phyloP scores from a whole-genome alignment of 2,888 invertebrate genomes.

The Formica aserva region DNA sequence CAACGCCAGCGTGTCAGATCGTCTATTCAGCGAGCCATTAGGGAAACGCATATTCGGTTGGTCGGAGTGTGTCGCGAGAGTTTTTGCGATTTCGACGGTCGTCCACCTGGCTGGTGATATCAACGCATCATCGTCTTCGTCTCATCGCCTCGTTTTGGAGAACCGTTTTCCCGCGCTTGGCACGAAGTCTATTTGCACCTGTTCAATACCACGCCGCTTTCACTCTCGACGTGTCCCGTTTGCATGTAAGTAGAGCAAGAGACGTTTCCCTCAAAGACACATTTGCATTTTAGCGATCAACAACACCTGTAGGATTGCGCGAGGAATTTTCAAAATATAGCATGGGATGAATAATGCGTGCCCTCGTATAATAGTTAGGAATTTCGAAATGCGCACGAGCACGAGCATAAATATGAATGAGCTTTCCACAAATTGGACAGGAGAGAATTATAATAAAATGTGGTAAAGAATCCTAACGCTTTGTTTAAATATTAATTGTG shows the following conservation, averaged over 20 bases:
- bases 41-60: slow-evolving; percentile 3
- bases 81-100: not conserved
- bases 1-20: slow-evolving; percentile 20
- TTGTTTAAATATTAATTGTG: not conserved
- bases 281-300: not conserved
- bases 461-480: too few relatives aligned
- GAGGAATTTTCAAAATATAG: slow-evolving; percentile 5
- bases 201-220: slow-evolving; percentile 36
- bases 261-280: not conserved
- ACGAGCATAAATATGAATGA: slow-evolving; percentile 32
- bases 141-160: slow-evolving; percentile 50
- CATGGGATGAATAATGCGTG: not conserved
- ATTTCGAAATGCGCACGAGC: slow-evolving; percentile 19
- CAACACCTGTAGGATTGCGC: not conserved
- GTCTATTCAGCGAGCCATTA: slow-evolving; percentile 12
- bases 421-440: not conserved
- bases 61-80: slow-evolving; percentile 8
- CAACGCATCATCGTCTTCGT: slow-evolving; percentile 2
- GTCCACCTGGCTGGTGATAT: not conserved
- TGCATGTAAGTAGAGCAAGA: slow-evolving; percentile 33
- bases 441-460: not conserved
- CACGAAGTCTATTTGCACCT: slow-evolving; percentile 63
- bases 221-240: slow-evolving; percentile 20
- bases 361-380: not conserved
- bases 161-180: slow-evolving; percentile 69